Evolutionary conservation across 2,797 vertebrate species (phyloP).

Genomic region (Oceanodroma leucorhoa): DNA sequence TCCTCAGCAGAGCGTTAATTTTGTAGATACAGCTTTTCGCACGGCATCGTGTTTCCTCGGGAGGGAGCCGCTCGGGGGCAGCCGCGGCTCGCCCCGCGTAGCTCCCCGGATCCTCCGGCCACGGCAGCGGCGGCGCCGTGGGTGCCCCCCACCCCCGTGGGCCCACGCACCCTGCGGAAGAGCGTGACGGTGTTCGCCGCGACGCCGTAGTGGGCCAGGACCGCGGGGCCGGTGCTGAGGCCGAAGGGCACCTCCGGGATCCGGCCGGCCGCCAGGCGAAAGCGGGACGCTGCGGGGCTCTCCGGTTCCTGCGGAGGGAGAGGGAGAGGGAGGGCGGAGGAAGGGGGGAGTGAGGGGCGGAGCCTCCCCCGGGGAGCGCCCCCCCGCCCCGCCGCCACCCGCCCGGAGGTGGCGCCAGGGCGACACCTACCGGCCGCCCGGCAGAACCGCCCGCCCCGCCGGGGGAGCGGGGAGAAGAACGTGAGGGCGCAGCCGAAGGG

Average conservation of each 20-base stretch:
- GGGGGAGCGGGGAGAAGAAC: no score
- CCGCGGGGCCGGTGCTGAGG: constrained; percentile 77
- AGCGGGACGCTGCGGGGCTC: constrained; percentile 71
- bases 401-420: neutral
- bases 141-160: neutral
- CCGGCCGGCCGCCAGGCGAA: constrained; percentile 66
- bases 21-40: fast-evolving
- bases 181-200: constrained; percentile 76
- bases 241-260: constrained; percentile 79
- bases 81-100: neutral
- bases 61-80: neutral
- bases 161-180: constrained; percentile 84
- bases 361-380: neutral
- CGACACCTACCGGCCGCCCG: neutral
- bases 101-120: neutral
- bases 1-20: neutral
- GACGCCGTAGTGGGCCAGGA: constrained; percentile 80
- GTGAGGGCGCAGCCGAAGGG: neutral
- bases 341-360: fast-evolving
- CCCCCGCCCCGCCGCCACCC: no score
- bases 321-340: fast-evolving
- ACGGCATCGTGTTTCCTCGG: fast-evolving
- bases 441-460: neutral
- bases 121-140: neutral
- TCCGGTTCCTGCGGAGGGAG: constrained; percentile 76